Percentiles rank a stretch among this genome's conserved stretches.
Conservation (phyloP, 2,888 invertebrate genomes). For the Syritta pipiens region DNA sequence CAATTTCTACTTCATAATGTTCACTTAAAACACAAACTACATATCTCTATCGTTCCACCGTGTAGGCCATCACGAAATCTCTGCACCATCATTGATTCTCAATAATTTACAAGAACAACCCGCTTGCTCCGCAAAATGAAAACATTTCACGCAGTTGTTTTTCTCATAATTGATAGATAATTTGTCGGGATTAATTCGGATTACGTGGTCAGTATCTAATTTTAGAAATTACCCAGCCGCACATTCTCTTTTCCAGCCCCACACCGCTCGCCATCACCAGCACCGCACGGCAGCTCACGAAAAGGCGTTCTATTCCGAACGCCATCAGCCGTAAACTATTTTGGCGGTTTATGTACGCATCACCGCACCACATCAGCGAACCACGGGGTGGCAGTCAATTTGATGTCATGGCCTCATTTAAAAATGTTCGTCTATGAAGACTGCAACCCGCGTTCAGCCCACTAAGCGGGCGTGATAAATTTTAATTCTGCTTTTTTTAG, state of each 20-base stretch:
- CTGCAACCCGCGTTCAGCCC: not conserved
- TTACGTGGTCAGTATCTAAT: conserved; percentile 43
- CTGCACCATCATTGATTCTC: not conserved
- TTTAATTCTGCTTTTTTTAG: too few relatives aligned
- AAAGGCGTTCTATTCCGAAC: not conserved
- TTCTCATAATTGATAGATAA: conserved; percentile 25
- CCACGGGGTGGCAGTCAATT: not conserved
- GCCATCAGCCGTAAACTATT: not conserved
- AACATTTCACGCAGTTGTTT: conserved; percentile 24
- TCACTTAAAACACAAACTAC: too few relatives aligned
- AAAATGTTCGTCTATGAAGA: conserved; percentile 1
- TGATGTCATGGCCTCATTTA: conserved; percentile 1
- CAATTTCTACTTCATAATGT: too few relatives aligned
- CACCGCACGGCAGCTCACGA: too few relatives aligned
- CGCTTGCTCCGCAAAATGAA: conserved; percentile 6
- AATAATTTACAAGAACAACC: not conserved
- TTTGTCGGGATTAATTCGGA: conserved; percentile 13
- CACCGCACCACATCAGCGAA: not conserved
- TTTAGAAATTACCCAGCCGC: conserved; percentile 22
- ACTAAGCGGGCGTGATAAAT: conserved; percentile 21
- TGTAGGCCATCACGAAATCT: too few relatives aligned
- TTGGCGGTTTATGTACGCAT: not conserved
- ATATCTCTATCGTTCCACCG: too few relatives aligned
- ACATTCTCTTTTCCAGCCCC: not conserved
- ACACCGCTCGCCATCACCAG: too few relatives aligned